Evolutionary conservation across 1,140 invertebrate species (phyloP).

Genomic region (Melanaphis sacchari): DNA sequence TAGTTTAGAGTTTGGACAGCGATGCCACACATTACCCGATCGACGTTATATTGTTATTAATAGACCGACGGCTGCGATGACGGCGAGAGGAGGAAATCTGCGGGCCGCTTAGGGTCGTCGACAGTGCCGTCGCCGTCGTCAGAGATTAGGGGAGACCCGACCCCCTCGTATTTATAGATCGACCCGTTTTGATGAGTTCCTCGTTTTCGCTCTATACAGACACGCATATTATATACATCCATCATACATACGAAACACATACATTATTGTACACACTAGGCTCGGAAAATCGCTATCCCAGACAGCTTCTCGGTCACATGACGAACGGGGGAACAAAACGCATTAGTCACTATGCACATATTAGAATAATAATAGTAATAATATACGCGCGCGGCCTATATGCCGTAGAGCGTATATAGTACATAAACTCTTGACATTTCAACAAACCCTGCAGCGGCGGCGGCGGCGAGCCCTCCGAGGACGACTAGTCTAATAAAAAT

Average conservation of each 20-base stretch:
- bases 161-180: neutral
- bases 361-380: neutral
- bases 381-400: neutral
- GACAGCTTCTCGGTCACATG: neutral
- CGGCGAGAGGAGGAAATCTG: neutral
- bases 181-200: neutral
- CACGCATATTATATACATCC: neutral
- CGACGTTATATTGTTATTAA: conserved; percentile 25
- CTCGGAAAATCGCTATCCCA: neutral
- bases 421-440: conserved; percentile 28
- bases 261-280: neutral
- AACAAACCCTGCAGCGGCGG: neutral
- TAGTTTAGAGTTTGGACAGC: neutral
- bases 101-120: conserved; percentile 25
- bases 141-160: conserved; percentile 23
- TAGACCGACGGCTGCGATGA: neutral
- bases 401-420: neutral
- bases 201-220: neutral
- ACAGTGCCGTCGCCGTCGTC: neutral
- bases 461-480: neutral
- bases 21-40: neutral
- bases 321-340: neutral
- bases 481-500: neutral
- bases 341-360: conserved; percentile 15
- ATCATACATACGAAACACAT: neutral